Percentiles rank a stretch among this genome's conserved stretches.
Evolutionary conservation across 2,797 vertebrate genomes (phyloP).

Genomic region (Pseudotriccus pelzelni): DNA sequence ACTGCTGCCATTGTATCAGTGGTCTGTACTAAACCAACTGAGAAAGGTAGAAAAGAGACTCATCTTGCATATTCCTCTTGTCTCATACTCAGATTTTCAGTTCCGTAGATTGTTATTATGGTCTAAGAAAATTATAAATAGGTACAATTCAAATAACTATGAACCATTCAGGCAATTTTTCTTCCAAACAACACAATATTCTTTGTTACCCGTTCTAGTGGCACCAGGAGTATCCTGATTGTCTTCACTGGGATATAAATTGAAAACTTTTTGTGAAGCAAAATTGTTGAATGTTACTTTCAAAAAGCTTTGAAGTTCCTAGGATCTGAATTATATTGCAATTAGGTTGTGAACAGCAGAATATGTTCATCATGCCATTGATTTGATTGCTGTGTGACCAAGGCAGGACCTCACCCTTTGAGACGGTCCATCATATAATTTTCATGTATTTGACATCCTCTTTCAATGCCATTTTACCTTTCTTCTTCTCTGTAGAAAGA

Average conservation of each 20-base stretch:
- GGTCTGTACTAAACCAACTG: not conserved
- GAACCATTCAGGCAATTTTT: not conserved
- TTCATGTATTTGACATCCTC: not conserved
- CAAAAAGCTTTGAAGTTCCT: not conserved
- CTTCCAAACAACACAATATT: not conserved
- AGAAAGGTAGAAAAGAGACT: not conserved
- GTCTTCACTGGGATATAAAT: not conserved
- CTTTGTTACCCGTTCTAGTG: not conserved
- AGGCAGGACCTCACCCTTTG: not conserved
- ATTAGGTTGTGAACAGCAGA: not conserved
- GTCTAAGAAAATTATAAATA: not conserved
- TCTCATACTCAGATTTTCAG: not conserved
- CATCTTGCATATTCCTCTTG: not conserved
- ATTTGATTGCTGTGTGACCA: not conserved
- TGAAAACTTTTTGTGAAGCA: not conserved
- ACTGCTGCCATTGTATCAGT: fast-evolving
- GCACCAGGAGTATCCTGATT: not conserved
- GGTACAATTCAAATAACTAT: not conserved
- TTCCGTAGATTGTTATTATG: not conserved
- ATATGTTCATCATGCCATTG: not conserved
- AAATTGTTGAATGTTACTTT: not conserved
- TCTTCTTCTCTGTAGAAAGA: not conserved
- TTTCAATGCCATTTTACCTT: not conserved
- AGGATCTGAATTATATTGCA: not conserved
- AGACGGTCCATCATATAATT: not conserved